These are phyloP conservation scores for Eupsilia transversa DNA, from an alignment of 2,888 invertebrate species.

Conservation along the genomic window DNA sequence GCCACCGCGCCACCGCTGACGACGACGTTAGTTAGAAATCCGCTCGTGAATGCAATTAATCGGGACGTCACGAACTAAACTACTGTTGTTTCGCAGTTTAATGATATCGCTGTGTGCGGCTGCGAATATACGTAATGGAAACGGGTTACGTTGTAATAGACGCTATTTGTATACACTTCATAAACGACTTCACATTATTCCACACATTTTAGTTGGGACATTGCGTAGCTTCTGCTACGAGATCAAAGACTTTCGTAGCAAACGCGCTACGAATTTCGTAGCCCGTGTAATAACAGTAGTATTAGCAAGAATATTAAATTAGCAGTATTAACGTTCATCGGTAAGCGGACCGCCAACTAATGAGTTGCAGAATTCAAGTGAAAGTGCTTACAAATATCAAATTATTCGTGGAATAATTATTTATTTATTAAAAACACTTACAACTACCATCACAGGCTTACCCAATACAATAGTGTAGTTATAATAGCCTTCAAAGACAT, in stretches of 20 bases:
- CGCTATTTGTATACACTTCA: not conserved
- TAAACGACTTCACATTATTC: not conserved
- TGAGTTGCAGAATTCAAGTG: not conserved
- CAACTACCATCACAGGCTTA: no score
- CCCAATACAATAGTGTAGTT: no score
- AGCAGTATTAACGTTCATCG: not conserved
- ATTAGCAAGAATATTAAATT: no score
- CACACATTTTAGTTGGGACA: not conserved
- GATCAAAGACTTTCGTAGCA: constrained; percentile 3
- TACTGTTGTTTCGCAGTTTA: constrained; percentile 20
- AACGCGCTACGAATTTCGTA: not conserved
- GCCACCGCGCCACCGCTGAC: no score
- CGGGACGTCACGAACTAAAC: constrained; percentile 19
- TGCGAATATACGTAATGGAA: not conserved
- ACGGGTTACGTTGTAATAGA: not conserved
- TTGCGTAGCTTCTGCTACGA: constrained; percentile 1
- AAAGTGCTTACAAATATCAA: not conserved
- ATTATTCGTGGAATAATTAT: not conserved
- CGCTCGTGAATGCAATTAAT: constrained; percentile 42
- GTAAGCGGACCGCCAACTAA: not conserved
- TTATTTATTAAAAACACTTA: no score
- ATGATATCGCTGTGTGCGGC: constrained; percentile 10
- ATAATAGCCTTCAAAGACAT: no score
- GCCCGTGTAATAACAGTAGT: no score
- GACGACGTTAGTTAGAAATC: constrained; percentile 26